Evolutionary conservation across 2,888 invertebrate genomes (phyloP).

Genomic region (Helicoverpa assulta): DNA sequence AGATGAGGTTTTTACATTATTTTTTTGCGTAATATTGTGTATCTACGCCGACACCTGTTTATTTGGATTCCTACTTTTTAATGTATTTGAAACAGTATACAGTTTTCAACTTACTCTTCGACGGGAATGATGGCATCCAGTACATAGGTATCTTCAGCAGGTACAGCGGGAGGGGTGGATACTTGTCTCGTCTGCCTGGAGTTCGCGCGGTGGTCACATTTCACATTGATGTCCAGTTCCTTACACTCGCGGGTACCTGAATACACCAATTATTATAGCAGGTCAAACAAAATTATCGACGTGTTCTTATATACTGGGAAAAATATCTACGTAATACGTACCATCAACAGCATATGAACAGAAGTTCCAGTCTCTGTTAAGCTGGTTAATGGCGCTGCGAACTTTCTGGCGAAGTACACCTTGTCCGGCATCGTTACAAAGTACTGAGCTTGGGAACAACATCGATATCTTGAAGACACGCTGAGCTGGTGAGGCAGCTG

Average conservation of each 20-base stretch:
- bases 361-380: conserved; percentile 99
- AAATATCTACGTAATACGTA: conserved; percentile 64
- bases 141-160: conserved; percentile 95
- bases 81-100: conserved; percentile 9
- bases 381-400: conserved; percentile 95
- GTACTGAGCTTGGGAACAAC: conserved; percentile 98
- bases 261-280: not conserved
- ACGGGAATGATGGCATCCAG: conserved; percentile 95
- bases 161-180: conserved; percentile 86
- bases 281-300: not conserved
- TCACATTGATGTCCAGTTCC: conserved; percentile 96
- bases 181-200: conserved; percentile 92
- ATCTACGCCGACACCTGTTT: conserved; percentile 70
- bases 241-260: conserved; percentile 95
- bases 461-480: conserved; percentile 97
- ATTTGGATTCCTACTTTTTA: conserved; percentile 35
- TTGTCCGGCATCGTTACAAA: conserved; percentile 98
- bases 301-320: not conserved
- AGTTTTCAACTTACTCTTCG: conserved; percentile 93
- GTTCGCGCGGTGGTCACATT: conserved; percentile 95
- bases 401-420: conserved; percentile 97
- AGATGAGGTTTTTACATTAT: conserved; percentile 43
- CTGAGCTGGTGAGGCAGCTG: conserved; percentile 97
- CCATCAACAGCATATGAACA: conserved; percentile 97
- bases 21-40: conserved; percentile 49